These are phyloP conservation scores for Biston stratarius DNA, from an alignment of 2,888 invertebrate genomes.

Conservation along the genomic window DNA sequence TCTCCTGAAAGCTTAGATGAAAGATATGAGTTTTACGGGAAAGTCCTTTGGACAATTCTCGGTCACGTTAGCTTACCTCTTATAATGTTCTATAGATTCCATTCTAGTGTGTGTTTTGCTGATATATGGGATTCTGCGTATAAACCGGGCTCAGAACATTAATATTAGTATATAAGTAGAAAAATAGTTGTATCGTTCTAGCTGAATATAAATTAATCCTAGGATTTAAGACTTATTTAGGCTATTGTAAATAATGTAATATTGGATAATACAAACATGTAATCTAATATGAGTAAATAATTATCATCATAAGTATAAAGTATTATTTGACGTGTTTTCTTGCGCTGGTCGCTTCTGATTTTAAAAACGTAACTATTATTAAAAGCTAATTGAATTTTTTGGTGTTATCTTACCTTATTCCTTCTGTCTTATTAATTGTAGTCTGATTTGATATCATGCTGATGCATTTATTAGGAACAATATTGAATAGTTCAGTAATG, in stretches of 20 bases:
- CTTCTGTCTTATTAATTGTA: too few species aligned
- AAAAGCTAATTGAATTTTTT: too few species aligned
- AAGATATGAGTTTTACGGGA: slow-evolving; percentile 90
- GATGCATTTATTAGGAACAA: too few species aligned
- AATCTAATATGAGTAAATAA: not conserved
- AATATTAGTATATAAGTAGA: slow-evolving; percentile 1
- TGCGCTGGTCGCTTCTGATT: slow-evolving; percentile 7
- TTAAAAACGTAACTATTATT: not conserved
- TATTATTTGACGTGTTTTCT: not conserved
- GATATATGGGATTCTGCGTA: slow-evolving; percentile 93
- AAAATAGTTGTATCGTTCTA: too few species aligned
- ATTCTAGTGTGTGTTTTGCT: slow-evolving; percentile 92
- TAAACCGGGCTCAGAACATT: slow-evolving; percentile 84
- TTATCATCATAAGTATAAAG: not conserved
- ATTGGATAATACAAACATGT: not conserved
- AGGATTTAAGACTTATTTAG: not conserved
- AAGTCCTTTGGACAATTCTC: slow-evolving; percentile 90
- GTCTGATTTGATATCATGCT: too few species aligned
- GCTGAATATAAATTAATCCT: too few species aligned
- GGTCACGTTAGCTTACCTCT: slow-evolving; percentile 91
- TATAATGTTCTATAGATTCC: slow-evolving; percentile 92
- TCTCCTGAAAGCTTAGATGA: slow-evolving; percentile 81
- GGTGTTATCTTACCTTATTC: too few species aligned
- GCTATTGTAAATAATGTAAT: not conserved
- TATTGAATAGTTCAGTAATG: too few species aligned